Base-by-base conservation (phyloP, 2,113 vertebrate species). In the Nerophis lumbriciformis region DNA sequence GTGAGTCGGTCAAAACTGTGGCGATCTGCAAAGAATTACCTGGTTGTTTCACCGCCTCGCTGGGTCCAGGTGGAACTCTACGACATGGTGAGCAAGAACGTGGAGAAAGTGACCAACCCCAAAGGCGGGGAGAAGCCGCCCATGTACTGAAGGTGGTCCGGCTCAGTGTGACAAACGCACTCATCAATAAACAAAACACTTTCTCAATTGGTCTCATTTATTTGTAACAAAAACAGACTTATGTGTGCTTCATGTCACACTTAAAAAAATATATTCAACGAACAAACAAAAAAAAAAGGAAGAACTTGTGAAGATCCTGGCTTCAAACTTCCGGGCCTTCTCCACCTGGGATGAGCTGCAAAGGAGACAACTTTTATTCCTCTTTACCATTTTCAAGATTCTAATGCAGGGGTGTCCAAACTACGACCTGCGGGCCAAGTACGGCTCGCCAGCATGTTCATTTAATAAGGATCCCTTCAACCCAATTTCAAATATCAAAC, bases 331-430 rank as follows among this genome's bases (percentile, higher is more conserved):
- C 97, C 47, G 95, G 97, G 66, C 97, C 97, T 93, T 98, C 96
- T 77, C 96, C 97, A 87, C 96, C 97, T 51, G 96, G 97, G 83
- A 98, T 96, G 71, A 99, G 90, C 95, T 99, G 81, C 28, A 87
- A 64, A 63, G 52, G 12, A 58, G 19, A 28, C 4, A 47, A 15
- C 2, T 16, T 49, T 37, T n/a, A 8, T 37, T 54, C 36, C 13
- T 37, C 15, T 42, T 16, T 16, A 19, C 39, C 11, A 1, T 5
- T 44, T 44, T 51, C 10, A 16, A 44, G 2, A 44, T 2, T 11
- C 9, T 10, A 4, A 55, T 10, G 36, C 28, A 28, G 28, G 28
- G 28, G 28, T 28, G 28, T 28, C 28, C 28, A 28, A 28, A 28
- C 28, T 28, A 28, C 28, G 3, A 28, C 28, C 28, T 28, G 28